Conservation (phyloP, 2,113 vertebrate species). For the Prietella phreatophila region DNA sequence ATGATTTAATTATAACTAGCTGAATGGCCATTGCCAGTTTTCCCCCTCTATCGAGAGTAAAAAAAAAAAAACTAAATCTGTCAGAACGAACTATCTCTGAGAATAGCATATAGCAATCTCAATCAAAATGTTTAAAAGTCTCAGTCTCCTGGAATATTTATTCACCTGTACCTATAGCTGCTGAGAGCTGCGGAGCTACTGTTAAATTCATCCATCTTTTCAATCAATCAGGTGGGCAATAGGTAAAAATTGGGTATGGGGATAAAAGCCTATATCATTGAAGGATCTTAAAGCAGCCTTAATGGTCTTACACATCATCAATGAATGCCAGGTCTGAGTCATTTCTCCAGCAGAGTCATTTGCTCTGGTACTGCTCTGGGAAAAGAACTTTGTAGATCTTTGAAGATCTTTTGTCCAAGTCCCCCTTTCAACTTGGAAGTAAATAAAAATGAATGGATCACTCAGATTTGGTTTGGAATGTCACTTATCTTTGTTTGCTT, state of each 20-base stretch:
- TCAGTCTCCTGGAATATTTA: neutral
- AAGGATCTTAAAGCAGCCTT: constrained; percentile 20
- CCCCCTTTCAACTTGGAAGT: neutral
- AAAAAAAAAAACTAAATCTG: neutral
- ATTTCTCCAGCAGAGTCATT: constrained; percentile 15
- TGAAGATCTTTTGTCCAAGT: neutral
- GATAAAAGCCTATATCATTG: constrained; percentile 32
- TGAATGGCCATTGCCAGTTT: neutral
- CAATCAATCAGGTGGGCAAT: constrained; percentile 3
- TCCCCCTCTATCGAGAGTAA: neutral
- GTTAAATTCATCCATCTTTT: constrained; percentile 17
- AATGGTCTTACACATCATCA: neutral
- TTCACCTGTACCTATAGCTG: neutral
- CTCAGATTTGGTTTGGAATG: neutral
- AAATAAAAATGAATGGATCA: neutral
- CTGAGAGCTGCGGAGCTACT: neutral
- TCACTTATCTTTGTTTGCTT: neutral
- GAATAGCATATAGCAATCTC: neutral
- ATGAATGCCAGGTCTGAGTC: neutral
- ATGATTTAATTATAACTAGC: neutral
- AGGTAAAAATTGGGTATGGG: constrained; percentile 15
- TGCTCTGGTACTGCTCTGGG: neutral
- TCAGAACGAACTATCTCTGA: neutral
- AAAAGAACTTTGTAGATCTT: neutral
- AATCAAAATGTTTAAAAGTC: neutral